Evolutionary conservation across 2,113 vertebrate genomes (phyloP), one percentile per base, ranked within the genome.

Genomic region (Phyllostomus discolor): DNA sequence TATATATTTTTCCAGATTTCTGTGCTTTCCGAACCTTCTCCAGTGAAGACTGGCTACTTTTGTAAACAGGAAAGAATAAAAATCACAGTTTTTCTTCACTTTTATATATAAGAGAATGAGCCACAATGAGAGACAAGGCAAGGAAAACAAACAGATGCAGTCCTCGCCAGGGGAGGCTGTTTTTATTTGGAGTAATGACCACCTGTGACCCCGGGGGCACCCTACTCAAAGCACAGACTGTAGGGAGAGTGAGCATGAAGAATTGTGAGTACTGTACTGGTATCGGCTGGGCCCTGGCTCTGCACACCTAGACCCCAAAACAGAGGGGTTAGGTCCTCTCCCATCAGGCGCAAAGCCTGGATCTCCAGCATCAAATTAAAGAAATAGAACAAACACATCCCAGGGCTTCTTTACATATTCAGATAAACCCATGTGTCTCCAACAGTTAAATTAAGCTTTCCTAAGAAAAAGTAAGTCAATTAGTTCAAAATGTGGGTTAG

Each of bases 401-500:
- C 91, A 93, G 69, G 86, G 93, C 93, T 89, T 97, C 97, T 80
- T 96, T 96, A 97, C 97, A 97, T 96, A 95, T 97, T 96, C 97
- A 92, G 86, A 96, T 88, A 97, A 96, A 95, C 97, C 97, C 96
- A 96, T 75, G 91, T 97, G 97, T 95, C 95, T 97, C 95, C 94
- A 95, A 94, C 83, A 88, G 96, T 97, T 97, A 97, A 98, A 98
- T 97, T 97, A 97, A 96, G 96, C 95, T 92, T 98, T 93, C 85
- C 96, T 85, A 90, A 96, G 97, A 97, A 97, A 98, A 98, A 97
- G 97, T 97, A 97, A 98, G 97, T 97, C 97, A 98, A 98, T 97
- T 98, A 98, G 97, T 98, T 98, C 97, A 98, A 97, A 98, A 98
- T 98, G 97, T 98, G 97, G 97, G 97, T 98, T 98, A 98, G 95